These are phyloP conservation scores for Andrena flavipes DNA, from an alignment of 2,888 invertebrate genomes.

Conservation along the genomic window DNA sequence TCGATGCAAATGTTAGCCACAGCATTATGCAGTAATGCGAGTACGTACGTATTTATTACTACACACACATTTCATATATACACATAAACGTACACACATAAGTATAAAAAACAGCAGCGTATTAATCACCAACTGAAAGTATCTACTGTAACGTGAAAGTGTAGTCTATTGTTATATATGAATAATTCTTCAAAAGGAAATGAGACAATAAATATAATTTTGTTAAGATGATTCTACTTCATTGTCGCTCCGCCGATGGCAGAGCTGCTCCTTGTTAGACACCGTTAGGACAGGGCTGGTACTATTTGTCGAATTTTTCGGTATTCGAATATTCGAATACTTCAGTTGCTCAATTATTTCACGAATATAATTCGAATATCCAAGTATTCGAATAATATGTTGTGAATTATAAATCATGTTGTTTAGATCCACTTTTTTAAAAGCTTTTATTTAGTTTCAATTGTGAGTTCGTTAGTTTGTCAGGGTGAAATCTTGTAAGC, in stretches of 20 bases:
- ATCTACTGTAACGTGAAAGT: slow-evolving; percentile 77
- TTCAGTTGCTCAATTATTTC: too few species aligned
- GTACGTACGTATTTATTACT: slow-evolving; percentile 63
- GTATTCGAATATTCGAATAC: too few species aligned
- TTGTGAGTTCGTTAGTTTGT: too few species aligned
- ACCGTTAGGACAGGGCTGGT: neutral
- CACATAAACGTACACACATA: slow-evolving; percentile 52
- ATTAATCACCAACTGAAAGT: slow-evolving; percentile 78
- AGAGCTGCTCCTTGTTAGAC: neutral
- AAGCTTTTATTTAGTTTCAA: too few species aligned
- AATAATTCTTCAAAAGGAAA: slow-evolving; percentile 81
- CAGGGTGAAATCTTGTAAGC: too few species aligned
- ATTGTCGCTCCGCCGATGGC: slow-evolving; percentile 1
- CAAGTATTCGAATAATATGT: too few species aligned
- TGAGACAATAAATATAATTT: slow-evolving; percentile 84
- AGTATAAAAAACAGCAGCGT: slow-evolving; percentile 37
- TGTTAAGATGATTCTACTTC: slow-evolving; percentile 71
- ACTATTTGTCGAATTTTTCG: too few species aligned
- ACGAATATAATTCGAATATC: too few species aligned
- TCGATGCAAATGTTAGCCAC: slow-evolving; percentile 70
- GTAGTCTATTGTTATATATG: slow-evolving; percentile 80
- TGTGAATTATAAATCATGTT: too few species aligned
- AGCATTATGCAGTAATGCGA: slow-evolving; percentile 61
- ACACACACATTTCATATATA: slow-evolving; percentile 54
- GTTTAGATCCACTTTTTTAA: too few species aligned